A percentile compares a stretch with the other conserved stretches of the same genome.
These are phyloP conservation scores for Sipha maydis DNA, from an alignment of 2,888 invertebrate species.

Conservation along the genomic window DNA sequence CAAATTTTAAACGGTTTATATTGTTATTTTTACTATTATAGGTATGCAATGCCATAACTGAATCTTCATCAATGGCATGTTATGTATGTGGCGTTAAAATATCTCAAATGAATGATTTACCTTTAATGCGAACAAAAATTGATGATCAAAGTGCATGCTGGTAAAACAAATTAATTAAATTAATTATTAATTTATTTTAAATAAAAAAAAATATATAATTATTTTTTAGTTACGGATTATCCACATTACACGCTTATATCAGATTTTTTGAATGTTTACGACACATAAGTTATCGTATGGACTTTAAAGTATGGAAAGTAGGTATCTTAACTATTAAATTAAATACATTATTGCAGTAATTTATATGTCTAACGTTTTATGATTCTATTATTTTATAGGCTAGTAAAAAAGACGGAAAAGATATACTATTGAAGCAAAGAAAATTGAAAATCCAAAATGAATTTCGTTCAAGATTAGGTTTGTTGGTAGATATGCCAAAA, in stretches of 20 bases:
- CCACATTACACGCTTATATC: constrained; percentile 1
- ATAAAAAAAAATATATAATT: background rate
- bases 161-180: background rate
- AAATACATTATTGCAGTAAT: too few relatives aligned
- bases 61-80: constrained; percentile 6
- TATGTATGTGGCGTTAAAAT: background rate
- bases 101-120: constrained; percentile 9
- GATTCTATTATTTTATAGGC: too few relatives aligned
- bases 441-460: constrained; percentile 20
- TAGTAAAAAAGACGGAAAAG: too few relatives aligned
- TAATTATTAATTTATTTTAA: background rate
- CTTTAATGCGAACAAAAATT: constrained; percentile 7
- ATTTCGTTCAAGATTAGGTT: constrained; percentile 16
- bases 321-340: too few relatives aligned
- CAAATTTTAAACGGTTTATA: too few relatives aligned
- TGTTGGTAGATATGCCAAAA: constrained; percentile 28
- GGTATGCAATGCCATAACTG: too few relatives aligned
- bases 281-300: too few relatives aligned
- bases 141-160: background rate
- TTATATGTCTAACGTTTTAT: too few relatives aligned
- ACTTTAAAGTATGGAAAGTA: too few relatives aligned
- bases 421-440: too few relatives aligned
- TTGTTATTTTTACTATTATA: too few relatives aligned
- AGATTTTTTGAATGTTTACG: too few relatives aligned
- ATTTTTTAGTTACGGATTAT: constrained; percentile 6